Evolutionary conservation across 2,113 vertebrate genomes (phyloP), one percentile per base, ranked within the genome.

Genomic region (Peromyscus maniculatus): DNA sequence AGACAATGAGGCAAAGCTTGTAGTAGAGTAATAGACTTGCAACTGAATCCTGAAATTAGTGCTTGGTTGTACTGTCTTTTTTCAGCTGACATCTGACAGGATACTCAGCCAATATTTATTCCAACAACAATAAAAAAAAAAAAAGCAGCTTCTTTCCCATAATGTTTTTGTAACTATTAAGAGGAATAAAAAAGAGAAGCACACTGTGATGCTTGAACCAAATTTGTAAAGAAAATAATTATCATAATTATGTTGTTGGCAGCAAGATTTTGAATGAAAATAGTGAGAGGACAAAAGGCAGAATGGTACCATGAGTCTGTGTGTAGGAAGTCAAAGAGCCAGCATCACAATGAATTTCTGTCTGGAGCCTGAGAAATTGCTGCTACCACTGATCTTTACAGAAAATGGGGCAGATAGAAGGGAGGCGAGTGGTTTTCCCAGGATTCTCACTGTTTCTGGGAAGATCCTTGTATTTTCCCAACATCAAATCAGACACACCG

Each of bases 171-270:
- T 84, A 94, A 80, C 43, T 80, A 74, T 67, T 33, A 89, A 36
- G 59, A 91, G 33, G 91, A 57, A 74, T 77, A 77, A 24, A 91
- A 75, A 75, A 77, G 28, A 16, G 91, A 94, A 89, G 87, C 15
- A 52, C 59, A 80, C 28, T 46, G 66, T 19, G 83, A 52, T 88
- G 13, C 9, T 28, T 84, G 33, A 66, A 28, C 39, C 77, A 74
- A 87, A 84, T 17, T 77, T 93, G 52, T 17, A 74, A 92, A 74
- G 43, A 64, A 91, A 95, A 95, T 69, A 78, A 74, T 67, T 15
- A 84, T 46, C 55, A 64, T 74, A 75, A 86, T 55, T 87, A 96
- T 22, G 43, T 62, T 52, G 3, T 80, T 93, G 72, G 31, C 74
- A 94, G 43, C 64, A 87, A 77, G 83, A 4, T n/a, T 79, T 79